These are phyloP conservation scores for Gymnocypris eckloni DNA, from an alignment of 2,797 vertebrate species.

Conservation along the genomic window DNA sequence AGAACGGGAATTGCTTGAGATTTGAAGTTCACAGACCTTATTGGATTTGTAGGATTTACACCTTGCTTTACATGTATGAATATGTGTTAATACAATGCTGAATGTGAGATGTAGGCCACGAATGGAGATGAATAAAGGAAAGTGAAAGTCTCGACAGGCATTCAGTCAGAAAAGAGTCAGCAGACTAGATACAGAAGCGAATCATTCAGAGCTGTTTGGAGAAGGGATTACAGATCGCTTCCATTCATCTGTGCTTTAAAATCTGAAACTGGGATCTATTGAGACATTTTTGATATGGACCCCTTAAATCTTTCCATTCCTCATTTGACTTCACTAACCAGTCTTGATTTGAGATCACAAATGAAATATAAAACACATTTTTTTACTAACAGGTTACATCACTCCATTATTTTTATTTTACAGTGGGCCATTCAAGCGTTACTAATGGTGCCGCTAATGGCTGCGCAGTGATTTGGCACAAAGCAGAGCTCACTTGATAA, in stretches of 20 bases:
- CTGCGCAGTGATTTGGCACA: constrained; percentile 44
- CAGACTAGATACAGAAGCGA: constrained; percentile 16
- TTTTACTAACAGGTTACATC: constrained; percentile 9
- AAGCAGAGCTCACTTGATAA: constrained; percentile 47
- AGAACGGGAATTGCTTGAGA: constrained; percentile 19
- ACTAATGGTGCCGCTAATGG: constrained; percentile 41
- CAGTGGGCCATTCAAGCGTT: constrained; percentile 31
- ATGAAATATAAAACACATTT: not conserved
- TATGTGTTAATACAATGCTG: constrained; percentile 18
- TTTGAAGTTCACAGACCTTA: constrained; percentile 35
- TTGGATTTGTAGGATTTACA: constrained; percentile 27
- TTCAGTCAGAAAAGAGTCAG: constrained; percentile 22
- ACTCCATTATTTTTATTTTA: constrained; percentile 35
- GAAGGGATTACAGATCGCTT: constrained; percentile 11
- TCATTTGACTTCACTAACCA: constrained; percentile 18
- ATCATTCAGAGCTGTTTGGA: not conserved
- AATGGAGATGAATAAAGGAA: constrained; percentile 17
- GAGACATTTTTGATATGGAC: not conserved
- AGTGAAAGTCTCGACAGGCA: not conserved
- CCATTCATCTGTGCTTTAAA: not conserved
- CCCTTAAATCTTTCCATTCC: not conserved
- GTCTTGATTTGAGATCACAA: constrained; percentile 13
- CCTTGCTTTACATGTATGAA: constrained; percentile 35
- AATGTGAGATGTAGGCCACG: constrained; percentile 18
- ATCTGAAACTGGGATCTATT: not conserved